phyloP scores from a whole-genome alignment of 2,113 vertebrate species.

The Petroica traversi region DNA sequence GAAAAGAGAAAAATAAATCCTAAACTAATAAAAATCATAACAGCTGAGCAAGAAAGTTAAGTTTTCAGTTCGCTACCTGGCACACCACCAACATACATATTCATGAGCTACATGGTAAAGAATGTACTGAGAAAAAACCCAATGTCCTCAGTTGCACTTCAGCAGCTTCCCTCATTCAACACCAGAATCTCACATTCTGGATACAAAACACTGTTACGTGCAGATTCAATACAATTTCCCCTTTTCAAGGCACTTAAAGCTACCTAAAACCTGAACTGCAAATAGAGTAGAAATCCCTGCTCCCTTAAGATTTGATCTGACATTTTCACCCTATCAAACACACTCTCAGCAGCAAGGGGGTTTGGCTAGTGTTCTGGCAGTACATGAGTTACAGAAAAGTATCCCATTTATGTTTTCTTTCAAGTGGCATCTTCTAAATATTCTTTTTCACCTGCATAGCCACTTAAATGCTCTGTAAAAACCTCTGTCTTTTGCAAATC shows the following conservation, averaged over 20 bases:
- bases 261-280: background rate
- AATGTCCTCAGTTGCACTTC: slow-evolving; percentile 10
- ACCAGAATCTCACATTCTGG: background rate
- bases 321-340: background rate
- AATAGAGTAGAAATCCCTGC: background rate
- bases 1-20: background rate
- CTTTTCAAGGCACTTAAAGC: background rate
- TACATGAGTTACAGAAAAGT: background rate
- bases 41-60: slow-evolving; percentile 8
- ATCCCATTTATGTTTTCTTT: background rate
- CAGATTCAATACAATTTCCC: background rate
- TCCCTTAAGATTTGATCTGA: background rate
- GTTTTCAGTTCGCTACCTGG: background rate
- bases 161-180: background rate
- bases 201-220: background rate
- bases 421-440: background rate
- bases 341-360: background rate
- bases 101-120: slow-evolving; percentile 19
- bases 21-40: background rate
- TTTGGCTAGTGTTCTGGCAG: background rate
- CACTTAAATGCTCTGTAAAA: background rate
- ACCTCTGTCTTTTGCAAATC: background rate
- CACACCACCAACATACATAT: slow-evolving; percentile 15
- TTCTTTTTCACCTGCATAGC: background rate
- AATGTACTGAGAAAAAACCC: background rate